phyloP scores from a whole-genome alignment of 2,113 vertebrate species.

The Probosciger aterrimus region DNA sequence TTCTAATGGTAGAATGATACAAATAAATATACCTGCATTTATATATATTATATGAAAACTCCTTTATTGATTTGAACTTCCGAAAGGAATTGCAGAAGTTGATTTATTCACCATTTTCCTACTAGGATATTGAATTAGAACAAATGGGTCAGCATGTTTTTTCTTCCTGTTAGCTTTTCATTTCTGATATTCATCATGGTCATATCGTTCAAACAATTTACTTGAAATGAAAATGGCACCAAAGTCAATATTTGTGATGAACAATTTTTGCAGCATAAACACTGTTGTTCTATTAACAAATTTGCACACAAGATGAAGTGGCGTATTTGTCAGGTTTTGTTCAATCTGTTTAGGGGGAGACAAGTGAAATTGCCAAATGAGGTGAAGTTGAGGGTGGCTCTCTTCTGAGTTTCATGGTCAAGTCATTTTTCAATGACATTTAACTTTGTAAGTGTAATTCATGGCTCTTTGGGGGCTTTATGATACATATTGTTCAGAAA shows the following conservation, averaged over 20 bases:
- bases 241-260: conserved; percentile 86
- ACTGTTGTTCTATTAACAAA: conserved; percentile 75
- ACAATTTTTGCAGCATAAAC: conserved; percentile 87
- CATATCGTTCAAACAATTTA: conserved; percentile 86
- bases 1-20: background rate
- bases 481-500: conserved; percentile 71
- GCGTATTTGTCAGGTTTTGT: conserved; percentile 50
- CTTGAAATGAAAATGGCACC: conserved; percentile 82
- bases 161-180: conserved; percentile 70
- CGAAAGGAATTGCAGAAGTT: conserved; percentile 69
- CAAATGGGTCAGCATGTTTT: conserved; percentile 82
- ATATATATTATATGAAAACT: conserved; percentile 71
- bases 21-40: conserved; percentile 62
- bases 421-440: conserved; percentile 84
- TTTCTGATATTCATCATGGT: conserved; percentile 87
- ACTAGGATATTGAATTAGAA: conserved; percentile 64
- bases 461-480: conserved; percentile 67
- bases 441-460: conserved; percentile 77
- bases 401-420: conserved; percentile 77
- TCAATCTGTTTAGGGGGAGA: conserved; percentile 41
- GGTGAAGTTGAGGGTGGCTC: conserved; percentile 81
- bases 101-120: conserved; percentile 70
- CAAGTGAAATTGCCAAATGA: conserved; percentile 79
- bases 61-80: conserved; percentile 76
- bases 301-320: conserved; percentile 67